These are phyloP conservation scores for Diplogasteroides magnus DNA, from an alignment of 1,140 invertebrate genomes.

Conservation along the genomic window DNA sequence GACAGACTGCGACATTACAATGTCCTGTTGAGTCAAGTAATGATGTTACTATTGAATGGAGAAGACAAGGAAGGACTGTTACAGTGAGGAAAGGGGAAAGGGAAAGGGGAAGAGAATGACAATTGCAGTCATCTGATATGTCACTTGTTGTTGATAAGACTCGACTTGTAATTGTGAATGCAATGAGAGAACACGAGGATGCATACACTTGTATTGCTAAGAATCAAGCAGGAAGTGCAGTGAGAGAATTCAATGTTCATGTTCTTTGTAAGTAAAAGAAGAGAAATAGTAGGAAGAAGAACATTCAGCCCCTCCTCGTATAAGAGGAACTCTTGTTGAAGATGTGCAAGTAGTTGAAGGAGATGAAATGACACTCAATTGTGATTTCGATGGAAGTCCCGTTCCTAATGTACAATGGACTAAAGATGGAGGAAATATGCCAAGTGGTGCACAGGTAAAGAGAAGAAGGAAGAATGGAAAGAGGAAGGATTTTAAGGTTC, in stretches of 20 bases:
- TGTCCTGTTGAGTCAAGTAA: slow-evolving; percentile 34
- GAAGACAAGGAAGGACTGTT: slow-evolving; percentile 27
- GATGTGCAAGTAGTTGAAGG: slow-evolving; percentile 69
- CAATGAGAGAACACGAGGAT: slow-evolving; percentile 72
- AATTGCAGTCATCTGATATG: slow-evolving; percentile 8
- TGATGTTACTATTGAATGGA: slow-evolving; percentile 40
- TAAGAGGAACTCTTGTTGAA: slow-evolving; percentile 47
- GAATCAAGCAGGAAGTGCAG: slow-evolving; percentile 71
- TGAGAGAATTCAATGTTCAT: slow-evolving; percentile 60
- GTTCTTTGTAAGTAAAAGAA: slow-evolving; percentile 43
- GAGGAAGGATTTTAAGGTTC: slow-evolving; percentile 35
- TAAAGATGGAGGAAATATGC: slow-evolving; percentile 30
- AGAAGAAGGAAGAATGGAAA: too few species aligned
- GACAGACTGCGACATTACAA: slow-evolving; percentile 41
- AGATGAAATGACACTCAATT: slow-evolving; percentile 61
- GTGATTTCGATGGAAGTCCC: slow-evolving; percentile 38
- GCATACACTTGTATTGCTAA: slow-evolving; percentile 74
- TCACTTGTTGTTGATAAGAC: slow-evolving; percentile 35
- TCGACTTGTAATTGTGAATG: slow-evolving; percentile 67
- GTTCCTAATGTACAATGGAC: slow-evolving; percentile 37
- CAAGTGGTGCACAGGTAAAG: slow-evolving; percentile 5
- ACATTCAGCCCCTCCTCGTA: slow-evolving; percentile 37
- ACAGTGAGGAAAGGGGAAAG: slow-evolving; percentile 1
- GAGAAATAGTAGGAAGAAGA: neutral
- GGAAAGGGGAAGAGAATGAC: too few species aligned